Evolutionary conservation across 1,140 invertebrate species (phyloP).

Genomic region (Magallana ariakensis): DNA sequence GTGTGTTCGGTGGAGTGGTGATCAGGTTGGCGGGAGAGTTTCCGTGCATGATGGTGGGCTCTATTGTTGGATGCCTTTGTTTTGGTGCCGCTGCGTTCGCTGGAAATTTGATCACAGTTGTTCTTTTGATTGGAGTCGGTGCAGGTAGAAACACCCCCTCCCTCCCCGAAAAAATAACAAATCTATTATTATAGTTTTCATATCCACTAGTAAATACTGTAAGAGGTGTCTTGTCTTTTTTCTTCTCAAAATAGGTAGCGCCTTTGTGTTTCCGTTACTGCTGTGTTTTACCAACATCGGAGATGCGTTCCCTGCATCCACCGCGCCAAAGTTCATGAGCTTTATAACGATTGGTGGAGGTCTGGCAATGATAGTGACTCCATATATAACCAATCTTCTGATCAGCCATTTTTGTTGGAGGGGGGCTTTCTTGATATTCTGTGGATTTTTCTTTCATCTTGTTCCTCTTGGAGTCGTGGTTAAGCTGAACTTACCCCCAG

Average conservation of each 20-base stretch:
- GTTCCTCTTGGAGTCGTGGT: not conserved
- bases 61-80: not conserved
- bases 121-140: conserved; percentile 7
- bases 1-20: not conserved
- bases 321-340: not conserved
- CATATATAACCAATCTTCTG: not conserved
- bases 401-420: not conserved
- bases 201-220: not conserved
- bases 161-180: not conserved
- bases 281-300: not conserved
- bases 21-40: not conserved
- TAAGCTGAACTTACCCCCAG: not conserved
- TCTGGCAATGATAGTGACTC: not conserved
- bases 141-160: not conserved
- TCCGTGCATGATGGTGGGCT: not conserved
- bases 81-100: not conserved
- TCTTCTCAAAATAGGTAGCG: not conserved
- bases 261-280: conserved; percentile 16
- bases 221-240: not conserved
- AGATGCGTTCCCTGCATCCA: not conserved
- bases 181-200: not conserved
- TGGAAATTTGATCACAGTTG: conserved; percentile 5
- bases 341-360: not conserved
- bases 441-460: not conserved
- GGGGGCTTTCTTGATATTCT: not conserved